These are phyloP conservation scores for Apis florea DNA, from an alignment of 1,140 invertebrate species.

Conservation along the genomic window DNA sequence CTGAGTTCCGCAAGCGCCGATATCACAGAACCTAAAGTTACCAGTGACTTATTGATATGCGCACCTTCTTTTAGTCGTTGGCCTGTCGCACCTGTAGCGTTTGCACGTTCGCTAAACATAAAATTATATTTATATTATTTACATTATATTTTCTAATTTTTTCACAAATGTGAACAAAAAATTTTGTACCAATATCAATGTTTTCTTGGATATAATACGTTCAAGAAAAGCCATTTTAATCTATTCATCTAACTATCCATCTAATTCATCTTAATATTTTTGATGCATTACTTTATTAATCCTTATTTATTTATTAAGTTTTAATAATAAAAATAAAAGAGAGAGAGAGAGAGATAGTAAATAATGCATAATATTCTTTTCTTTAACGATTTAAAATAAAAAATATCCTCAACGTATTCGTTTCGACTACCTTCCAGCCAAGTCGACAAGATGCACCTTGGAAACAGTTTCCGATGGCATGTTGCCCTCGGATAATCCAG, in stretches of 20 bases:
- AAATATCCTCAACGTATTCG: conserved; percentile 13
- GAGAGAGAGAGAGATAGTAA: too few species aligned
- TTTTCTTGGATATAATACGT: too few species aligned
- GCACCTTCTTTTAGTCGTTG: conserved; percentile 93
- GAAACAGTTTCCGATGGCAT: conserved; percentile 94
- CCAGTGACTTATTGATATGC: conserved; percentile 95
- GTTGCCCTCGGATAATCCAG: conserved; percentile 88
- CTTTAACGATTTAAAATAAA: neutral
- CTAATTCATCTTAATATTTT: too few species aligned
- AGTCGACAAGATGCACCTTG: conserved; percentile 93
- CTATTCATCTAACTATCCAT: too few species aligned
- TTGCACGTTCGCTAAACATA: conserved; percentile 88
- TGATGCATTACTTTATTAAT: too few species aligned
- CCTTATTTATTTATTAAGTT: too few species aligned
- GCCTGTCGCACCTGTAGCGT: conserved; percentile 92
- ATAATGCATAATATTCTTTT: neutral
- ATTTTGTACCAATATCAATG: neutral
- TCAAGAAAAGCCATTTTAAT: too few species aligned
- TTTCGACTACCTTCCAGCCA: conserved; percentile 88
- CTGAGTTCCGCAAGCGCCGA: conserved; percentile 92
- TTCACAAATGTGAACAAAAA: neutral
- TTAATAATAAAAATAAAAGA: too few species aligned
- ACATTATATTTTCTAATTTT: neutral
- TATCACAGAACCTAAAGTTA: conserved; percentile 95
- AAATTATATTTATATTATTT: neutral